Evolutionary conservation across 1,140 invertebrate species (phyloP), one percentile per base, ranked within the genome.

Genomic region (Platyscapa corneri): DNA sequence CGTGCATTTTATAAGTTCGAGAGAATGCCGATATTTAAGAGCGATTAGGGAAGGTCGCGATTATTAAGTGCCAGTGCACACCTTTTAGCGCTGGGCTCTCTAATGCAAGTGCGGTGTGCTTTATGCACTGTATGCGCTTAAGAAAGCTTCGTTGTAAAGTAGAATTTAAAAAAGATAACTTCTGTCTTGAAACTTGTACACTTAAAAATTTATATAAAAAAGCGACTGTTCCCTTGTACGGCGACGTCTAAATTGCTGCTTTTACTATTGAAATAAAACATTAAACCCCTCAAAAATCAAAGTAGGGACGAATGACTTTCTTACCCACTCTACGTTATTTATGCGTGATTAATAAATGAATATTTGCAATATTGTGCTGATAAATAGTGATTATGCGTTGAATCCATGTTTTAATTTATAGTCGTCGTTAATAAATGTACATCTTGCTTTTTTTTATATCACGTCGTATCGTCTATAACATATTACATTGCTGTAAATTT

Each of bases 21-120:
- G 76, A 14, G 49, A 53, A 16, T 53, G 30, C 32, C 30, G 76
- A 60, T 60, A 78, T 37, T 56, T 46, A 60, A 46, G 7, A 60
- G 3, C 75, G 75, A 75, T 75, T 46, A 60, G 76, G 72, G 42
- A 49, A 39, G 42, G 23, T 78, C 76, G 76, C 42, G 76, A 78
- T 78, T 78, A 78, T 78, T 60, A 53, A 53, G 72, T 75, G 23
- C 72, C 20, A 0, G 32, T 27, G 72, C 27, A 7, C 46, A 46
- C 34, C 72, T 75, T 75, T 75, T 20, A n/a, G 34, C 56, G 56
- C 3, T 60, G 2, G n/a, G 56, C 56, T 27, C 2, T 60, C 20
- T 27, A 27, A 27, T 60, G 56, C 27, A 60, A 60, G 23, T 23
- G 56, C 49, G 18, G 8, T 18, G 49, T 20, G 49, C 49, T 53